phyloP scores from a whole-genome alignment of 1,140 invertebrate species.

The Listronotus bonariensis region DNA sequence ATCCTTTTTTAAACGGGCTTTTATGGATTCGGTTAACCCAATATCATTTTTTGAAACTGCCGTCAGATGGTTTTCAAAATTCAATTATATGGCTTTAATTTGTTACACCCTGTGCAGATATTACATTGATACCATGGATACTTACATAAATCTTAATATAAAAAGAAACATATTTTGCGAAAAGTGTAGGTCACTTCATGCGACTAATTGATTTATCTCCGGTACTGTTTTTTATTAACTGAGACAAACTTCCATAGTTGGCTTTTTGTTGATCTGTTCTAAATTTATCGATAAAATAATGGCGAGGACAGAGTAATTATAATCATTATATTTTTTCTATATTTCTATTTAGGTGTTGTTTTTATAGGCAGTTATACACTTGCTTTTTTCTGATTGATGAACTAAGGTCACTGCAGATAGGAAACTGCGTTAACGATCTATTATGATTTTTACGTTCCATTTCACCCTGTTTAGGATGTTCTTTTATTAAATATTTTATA shows the following conservation, averaged over 20 bases:
- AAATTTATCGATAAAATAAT: constrained; percentile 11
- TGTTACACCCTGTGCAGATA: background rate
- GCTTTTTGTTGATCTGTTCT: constrained; percentile 5
- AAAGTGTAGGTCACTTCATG: background rate
- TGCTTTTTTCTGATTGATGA: constrained; percentile 1
- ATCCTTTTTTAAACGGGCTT: too few relatives aligned
- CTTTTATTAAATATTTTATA: too few relatives aligned
- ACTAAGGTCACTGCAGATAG: constrained; percentile 1
- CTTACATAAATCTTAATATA: background rate
- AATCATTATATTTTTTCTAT: constrained; percentile 5
- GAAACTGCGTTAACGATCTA: too few relatives aligned
- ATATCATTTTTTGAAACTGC: too few relatives aligned
- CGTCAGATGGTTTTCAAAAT: too few relatives aligned
- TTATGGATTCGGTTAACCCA: too few relatives aligned
- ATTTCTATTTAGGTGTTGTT: constrained; percentile 20
- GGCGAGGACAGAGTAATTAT: constrained; percentile 16
- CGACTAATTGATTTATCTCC: constrained; percentile 11
- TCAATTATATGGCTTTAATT: too few relatives aligned
- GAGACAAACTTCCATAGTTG: constrained; percentile 9
- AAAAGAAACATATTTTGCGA: background rate
- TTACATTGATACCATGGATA: background rate
- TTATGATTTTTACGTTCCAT: too few relatives aligned
- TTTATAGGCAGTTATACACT: constrained; percentile 17
- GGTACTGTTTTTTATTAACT: background rate
- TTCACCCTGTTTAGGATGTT: too few relatives aligned